Percentiles rank a stretch among this genome's conserved stretches.
Evolutionary conservation across 23 tunicate genomes (phyloP).

Genomic region (Ciona savignyi): DNA sequence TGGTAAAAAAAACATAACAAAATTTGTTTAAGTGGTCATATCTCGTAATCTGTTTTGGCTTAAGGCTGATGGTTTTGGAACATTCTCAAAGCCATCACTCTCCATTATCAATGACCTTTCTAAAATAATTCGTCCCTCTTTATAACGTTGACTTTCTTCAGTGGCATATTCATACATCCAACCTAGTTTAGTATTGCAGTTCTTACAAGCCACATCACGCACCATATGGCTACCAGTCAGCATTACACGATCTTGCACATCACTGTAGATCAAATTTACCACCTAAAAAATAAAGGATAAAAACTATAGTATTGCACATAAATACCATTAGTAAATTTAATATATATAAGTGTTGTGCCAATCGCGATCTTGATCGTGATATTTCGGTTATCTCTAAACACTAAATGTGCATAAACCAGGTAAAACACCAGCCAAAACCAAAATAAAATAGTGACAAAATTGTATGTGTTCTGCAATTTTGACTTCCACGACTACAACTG

Average conservation of each 20-base stretch:
- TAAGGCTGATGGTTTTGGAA: slow-evolving; percentile 42
- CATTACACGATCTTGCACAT: slow-evolving; percentile 94
- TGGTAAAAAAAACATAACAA: no score
- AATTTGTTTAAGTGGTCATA: no score
- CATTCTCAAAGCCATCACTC: slow-evolving; percentile 87
- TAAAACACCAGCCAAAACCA: no score
- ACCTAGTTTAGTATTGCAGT: slow-evolving; percentile 90
- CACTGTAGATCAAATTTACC: slow-evolving; percentile 89
- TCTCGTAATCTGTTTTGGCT: background rate
- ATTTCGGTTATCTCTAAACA: no score
- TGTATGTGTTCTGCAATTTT: no score
- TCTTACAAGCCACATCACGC: slow-evolving; percentile 89
- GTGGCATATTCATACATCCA: slow-evolving; percentile 99
- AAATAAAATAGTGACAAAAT: no score
- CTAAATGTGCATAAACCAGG: no score
- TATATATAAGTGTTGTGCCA: no score
- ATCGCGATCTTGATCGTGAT: no score
- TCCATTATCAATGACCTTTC: slow-evolving; percentile 90
- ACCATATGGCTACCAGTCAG: slow-evolving; percentile 98
- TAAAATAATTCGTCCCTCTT: slow-evolving; percentile 74
- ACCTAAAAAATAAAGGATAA: slow-evolving; percentile 23
- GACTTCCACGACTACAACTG: no score
- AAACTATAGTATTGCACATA: background rate
- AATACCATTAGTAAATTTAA: no score
- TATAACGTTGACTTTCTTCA: slow-evolving; percentile 85